Evolutionary conservation across 2,113 vertebrate species (phyloP), one percentile per base, ranked within the genome.

Genomic region (Xiphophorus hellerii): DNA sequence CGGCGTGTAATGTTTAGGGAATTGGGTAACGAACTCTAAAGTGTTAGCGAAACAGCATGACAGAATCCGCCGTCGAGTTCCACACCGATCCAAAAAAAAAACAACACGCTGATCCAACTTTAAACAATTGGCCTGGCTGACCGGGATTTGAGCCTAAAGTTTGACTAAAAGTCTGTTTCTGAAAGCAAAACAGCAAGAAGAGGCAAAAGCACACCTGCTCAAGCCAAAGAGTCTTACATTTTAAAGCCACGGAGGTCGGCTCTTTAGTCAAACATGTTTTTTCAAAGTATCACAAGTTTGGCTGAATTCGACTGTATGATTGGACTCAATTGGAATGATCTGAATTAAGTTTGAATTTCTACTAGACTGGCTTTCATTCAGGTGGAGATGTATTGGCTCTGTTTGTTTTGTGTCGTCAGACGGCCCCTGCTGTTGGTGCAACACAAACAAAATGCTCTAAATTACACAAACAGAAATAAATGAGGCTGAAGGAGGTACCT

Each of bases 401-500:
- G 51, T 25, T n/a, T 58, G 2, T 15, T 15, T 15, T 14, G 39
- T 51, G 48, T 25, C 5, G 1, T 15, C 5, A 22, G 48, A 25
- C 6, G 48, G 20, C 7, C 5, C 20, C 48, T 54, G 15, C 5
- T 20, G 17, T 3, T 54, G 20, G 42, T 44, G 42, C 42, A 5
- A 44, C 13, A 7, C 17, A 48, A 48, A 7, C 44, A 48, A 48
- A 5, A 48, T 20, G 17, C 44, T 20, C 14, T 20, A 48, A 20
- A 48, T 48, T 20, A 17, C 17, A 25, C 64, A 35, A 6, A 69
- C 29, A 10, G 7, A 66, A 61, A 31, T n/a, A 42, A 9, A 68
- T 25, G 3, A 64, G 58, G 4, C 64, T 22, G 14, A 76, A 67
- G 25, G 2, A 73, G 10, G 84, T 86, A 98, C 97, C 97, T 96